Base-by-base conservation (phyloP, 2,888 invertebrate species). In the Sclerodermus sp. region DNA sequence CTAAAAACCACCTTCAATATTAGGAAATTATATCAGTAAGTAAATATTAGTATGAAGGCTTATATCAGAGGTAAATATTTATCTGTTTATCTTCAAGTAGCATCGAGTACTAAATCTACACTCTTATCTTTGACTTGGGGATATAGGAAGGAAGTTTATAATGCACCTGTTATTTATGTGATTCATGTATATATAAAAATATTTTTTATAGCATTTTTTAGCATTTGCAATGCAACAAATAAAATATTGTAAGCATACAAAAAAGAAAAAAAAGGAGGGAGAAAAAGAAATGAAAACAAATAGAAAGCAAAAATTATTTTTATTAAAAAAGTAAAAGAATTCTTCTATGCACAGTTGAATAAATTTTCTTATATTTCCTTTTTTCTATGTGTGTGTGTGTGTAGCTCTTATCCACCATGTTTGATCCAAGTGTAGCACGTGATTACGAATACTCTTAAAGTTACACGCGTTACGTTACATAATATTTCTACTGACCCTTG, bases 101-200 rank as follows among this genome's bases (percentile, higher is more conserved):
- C 31, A 14, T 45, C 15, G 31, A 17, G 31, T 30, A 13, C 41
- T 53, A 34, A 51, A 53, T 47, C 47, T 47, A 60, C 46, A 58
- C 15, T 58, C 40, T 62, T 67, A 67, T 67, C 66, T 46, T 62
- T 67, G 66, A 67, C 66, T 46, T 14, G 8, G 45, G 18, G 31
- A 29, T 16, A 34, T n/a, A 30, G 14, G 18, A 38, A 37, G 29
- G 23, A 10, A 8, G 23, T 18, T 14, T 16, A 12, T 1, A 10
- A 9, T 1, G 15, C 29, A 8, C 32, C 13, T 8, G 38, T 53
- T 51, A 45, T 31, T 47, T 54, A 54, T 47, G 47, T 37, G 37
- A 37, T 23, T 23, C 23, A 23, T 23, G 23, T 8, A 23, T n/a
- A n/a, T n/a, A 23, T 23, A 23, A 8, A 23, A 23, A 23, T 8